phyloP scores from a whole-genome alignment of 2,113 vertebrate species.

The Verasper variegatus region DNA sequence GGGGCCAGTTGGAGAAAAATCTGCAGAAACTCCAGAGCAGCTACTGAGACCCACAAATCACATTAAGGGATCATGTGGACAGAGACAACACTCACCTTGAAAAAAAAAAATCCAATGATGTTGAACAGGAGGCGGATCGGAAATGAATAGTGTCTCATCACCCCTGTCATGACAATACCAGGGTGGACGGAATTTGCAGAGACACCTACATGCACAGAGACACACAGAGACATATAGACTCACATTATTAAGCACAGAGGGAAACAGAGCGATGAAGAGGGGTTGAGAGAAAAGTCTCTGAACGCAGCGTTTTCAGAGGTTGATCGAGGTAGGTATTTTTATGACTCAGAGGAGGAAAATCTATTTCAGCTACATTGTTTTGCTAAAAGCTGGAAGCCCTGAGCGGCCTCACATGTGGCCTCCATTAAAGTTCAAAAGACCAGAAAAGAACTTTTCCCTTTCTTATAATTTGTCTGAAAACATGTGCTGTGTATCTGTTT shows the following conservation, averaged over 20 bases:
- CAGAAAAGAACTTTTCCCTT: too few relatives aligned
- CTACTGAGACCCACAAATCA: too few relatives aligned
- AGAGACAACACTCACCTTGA: slow-evolving; percentile 81
- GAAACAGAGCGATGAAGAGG: not conserved
- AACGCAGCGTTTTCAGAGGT: not conserved
- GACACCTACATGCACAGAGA: slow-evolving; percentile 79
- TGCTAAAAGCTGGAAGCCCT: too few relatives aligned
- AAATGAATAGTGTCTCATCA: slow-evolving; percentile 81
- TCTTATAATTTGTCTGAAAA: too few relatives aligned
- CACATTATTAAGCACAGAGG: not conserved
- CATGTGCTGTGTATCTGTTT: not conserved
- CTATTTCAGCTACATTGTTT: not conserved
- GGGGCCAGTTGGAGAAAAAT: too few relatives aligned
- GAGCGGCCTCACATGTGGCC: not conserved
- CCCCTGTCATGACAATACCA: slow-evolving; percentile 84
- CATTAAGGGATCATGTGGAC: too few relatives aligned
- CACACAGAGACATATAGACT: slow-evolving; percentile 8
- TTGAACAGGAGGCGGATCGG: slow-evolving; percentile 53
- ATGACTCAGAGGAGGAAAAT: not conserved
- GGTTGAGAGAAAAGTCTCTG: not conserved
- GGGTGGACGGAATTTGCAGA: slow-evolving; percentile 85
- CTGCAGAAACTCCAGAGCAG: too few relatives aligned
- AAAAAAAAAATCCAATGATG: slow-evolving; percentile 82
- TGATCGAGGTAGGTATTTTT: not conserved
- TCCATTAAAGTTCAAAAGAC: not conserved